Percentiles rank a stretch among this genome's conserved stretches.
These are phyloP conservation scores for Phyllotreta striolata DNA, from an alignment of 2,888 invertebrate species.

Conservation along the genomic window DNA sequence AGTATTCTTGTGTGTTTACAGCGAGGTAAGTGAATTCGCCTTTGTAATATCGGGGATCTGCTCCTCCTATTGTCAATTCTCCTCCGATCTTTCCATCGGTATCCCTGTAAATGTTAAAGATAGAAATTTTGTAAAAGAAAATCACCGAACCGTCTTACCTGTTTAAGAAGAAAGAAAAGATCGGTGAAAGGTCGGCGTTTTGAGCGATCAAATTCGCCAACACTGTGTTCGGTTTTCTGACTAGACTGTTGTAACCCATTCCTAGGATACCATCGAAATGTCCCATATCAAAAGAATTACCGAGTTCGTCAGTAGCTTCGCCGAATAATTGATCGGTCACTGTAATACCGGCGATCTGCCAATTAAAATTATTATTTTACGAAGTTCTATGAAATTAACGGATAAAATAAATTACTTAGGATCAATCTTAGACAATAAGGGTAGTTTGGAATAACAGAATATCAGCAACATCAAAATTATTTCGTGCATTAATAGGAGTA, in stretches of 20 bases:
- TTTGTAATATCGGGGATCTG: conserved; percentile 86
- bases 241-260: conserved; percentile 84
- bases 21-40: conserved; percentile 90
- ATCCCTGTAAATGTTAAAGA: conserved; percentile 67
- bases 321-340: conserved; percentile 87
- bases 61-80: conserved; percentile 91
- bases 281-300: conserved; percentile 90
- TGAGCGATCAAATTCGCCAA: conserved; percentile 89
- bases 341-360: conserved; percentile 76
- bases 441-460: too few species aligned
- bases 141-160: conserved; percentile 62
- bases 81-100: conserved; percentile 77
- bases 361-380: conserved; percentile 52
- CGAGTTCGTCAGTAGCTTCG: conserved; percentile 92
- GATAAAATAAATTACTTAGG: too few species aligned
- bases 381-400: neutral
- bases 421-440: too few species aligned
- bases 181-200: conserved; percentile 68
- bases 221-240: conserved; percentile 84
- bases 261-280: conserved; percentile 97
- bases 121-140: neutral
- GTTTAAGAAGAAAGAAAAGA: conserved; percentile 93
- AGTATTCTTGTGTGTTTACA: conserved; percentile 86
- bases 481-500: too few species aligned
- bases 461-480: too few species aligned